Evolutionary conservation across 2,888 invertebrate genomes (phyloP).

Genomic region (Thyatira batis): DNA sequence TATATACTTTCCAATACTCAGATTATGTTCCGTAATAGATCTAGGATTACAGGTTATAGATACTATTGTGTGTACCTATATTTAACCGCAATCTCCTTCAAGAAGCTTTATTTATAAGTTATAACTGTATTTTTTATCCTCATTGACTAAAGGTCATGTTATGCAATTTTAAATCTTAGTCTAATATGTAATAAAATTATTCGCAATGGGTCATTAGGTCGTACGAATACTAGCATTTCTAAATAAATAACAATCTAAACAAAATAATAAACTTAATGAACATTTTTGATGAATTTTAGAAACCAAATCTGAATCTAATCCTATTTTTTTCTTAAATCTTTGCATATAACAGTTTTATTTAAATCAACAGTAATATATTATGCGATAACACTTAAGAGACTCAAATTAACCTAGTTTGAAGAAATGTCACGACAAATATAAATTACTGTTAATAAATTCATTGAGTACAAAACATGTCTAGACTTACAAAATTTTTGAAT

Average conservation of each 20-base stretch:
- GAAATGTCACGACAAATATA: conserved; percentile 9
- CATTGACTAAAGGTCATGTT: background rate
- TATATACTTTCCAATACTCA: background rate
- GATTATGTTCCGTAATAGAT: background rate
- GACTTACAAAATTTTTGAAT: background rate
- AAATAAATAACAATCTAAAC: background rate
- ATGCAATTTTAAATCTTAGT: background rate
- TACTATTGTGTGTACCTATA: background rate
- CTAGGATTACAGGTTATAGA: background rate
- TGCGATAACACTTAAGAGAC: conserved; percentile 16
- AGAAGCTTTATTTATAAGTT: background rate
- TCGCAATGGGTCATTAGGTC: background rate
- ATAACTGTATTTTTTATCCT: background rate
- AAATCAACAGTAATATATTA: background rate
- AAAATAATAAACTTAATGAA: background rate
- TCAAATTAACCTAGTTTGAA: conserved; percentile 12
- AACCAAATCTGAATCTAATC: no score
- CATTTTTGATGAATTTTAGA: no score
- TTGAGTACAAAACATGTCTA: background rate
- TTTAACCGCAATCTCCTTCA: background rate
- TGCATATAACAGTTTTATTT: background rate
- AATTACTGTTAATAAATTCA: background rate
- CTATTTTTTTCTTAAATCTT: background rate
- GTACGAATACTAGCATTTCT: background rate
- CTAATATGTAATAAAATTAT: background rate